Conservation (phyloP, 2,113 vertebrate species). For the Pycnonotus jocosus region DNA sequence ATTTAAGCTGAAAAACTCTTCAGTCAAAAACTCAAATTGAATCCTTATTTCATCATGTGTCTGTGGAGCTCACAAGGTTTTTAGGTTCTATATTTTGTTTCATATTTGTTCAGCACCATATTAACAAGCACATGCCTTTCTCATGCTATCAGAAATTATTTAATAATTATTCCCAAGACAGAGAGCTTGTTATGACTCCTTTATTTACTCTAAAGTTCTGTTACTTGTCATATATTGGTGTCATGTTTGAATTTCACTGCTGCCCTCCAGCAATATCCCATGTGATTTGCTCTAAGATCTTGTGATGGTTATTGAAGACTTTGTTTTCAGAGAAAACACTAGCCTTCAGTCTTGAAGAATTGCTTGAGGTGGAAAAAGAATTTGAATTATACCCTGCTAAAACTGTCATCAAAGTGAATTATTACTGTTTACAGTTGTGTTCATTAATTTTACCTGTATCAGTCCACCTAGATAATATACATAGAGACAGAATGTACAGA, state of each 20-base stretch:
- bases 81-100: neutral
- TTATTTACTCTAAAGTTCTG: slow-evolving; percentile 13
- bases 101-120: neutral
- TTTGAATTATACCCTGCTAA: slow-evolving; percentile 41
- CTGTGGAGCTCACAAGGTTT: neutral
- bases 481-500: neutral
- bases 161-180: slow-evolving; percentile 1
- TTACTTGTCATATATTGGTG: neutral
- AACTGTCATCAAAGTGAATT: slow-evolving; percentile 44
- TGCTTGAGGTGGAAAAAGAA: slow-evolving; percentile 28
- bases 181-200: neutral
- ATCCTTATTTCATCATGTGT: neutral
- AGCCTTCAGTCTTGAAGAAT: slow-evolving; percentile 17
- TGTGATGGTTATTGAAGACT: slow-evolving; percentile 50
- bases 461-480: neutral
- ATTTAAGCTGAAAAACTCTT: neutral
- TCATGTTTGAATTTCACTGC: slow-evolving; percentile 36
- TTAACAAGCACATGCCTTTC: neutral
- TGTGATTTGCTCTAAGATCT: slow-evolving; percentile 39
- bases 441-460: slow-evolving; percentile 38
- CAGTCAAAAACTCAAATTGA: neutral
- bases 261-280: slow-evolving; percentile 17
- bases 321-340: slow-evolving; percentile 54
- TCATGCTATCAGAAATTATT: neutral
- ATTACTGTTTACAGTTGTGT: slow-evolving; percentile 41